phyloP scores from a whole-genome alignment of 2,888 invertebrate genomes.

The Dendrolimus houi region DNA sequence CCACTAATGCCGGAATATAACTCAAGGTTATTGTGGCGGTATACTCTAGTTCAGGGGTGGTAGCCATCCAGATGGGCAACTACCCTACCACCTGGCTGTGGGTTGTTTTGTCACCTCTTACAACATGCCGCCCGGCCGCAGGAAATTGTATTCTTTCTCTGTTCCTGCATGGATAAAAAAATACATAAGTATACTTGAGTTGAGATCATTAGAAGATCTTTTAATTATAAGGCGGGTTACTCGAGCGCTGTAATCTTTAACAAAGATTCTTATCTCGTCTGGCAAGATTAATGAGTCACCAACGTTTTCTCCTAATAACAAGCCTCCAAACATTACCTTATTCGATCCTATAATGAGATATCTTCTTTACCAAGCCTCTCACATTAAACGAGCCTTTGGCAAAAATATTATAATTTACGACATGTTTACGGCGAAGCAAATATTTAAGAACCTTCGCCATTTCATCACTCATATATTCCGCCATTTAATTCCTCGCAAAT shows the following conservation, averaged over 20 bases:
- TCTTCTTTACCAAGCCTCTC: neutral
- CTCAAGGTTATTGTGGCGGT: too few relatives aligned
- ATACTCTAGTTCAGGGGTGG: too few relatives aligned
- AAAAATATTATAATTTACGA: slow-evolving; percentile 12
- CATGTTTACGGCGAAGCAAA: slow-evolving; percentile 6
- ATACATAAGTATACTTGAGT: too few relatives aligned
- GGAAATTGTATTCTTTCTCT: too few relatives aligned
- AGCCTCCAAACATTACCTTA: neutral
- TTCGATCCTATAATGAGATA: neutral
- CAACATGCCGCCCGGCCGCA: too few relatives aligned
- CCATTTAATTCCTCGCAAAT: neutral
- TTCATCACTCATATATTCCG: neutral
- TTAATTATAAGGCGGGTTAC: too few relatives aligned
- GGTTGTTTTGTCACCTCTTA: too few relatives aligned
- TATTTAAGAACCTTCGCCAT: slow-evolving; percentile 1
- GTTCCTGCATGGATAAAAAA: too few relatives aligned
- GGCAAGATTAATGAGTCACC: neutral
- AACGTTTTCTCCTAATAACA: neutral
- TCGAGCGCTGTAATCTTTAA: neutral
- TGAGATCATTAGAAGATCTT: too few relatives aligned
- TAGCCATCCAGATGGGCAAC: too few relatives aligned
- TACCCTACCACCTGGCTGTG: too few relatives aligned
- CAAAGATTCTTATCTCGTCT: neutral
- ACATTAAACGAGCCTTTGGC: slow-evolving; percentile 3
- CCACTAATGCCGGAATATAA: too few relatives aligned